phyloP scores from a whole-genome alignment of 2,888 invertebrate species.

The Thymelicus lineola region DNA sequence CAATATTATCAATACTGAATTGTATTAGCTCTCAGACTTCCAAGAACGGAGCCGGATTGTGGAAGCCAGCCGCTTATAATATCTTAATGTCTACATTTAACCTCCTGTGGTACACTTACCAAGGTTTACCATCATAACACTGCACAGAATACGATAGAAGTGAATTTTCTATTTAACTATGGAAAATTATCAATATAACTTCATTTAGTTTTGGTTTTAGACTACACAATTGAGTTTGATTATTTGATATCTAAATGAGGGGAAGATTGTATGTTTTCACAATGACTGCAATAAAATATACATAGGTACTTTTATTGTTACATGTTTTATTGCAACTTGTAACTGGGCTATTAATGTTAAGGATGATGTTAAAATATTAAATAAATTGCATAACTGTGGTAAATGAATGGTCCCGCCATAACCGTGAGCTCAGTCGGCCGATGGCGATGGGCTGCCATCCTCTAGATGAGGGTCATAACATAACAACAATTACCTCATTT shows the following conservation, averaged over 20 bases:
- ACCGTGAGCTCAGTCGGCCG: not conserved
- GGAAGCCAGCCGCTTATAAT: not conserved
- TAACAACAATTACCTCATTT: not conserved
- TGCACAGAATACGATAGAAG: not conserved
- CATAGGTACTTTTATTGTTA: too few relatives aligned
- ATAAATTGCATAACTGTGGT: constrained; percentile 5
- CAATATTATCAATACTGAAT: not conserved
- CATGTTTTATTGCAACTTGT: not conserved
- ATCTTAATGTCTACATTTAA: constrained; percentile 12
- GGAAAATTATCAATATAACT: too few relatives aligned
- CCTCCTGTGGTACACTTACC: not conserved
- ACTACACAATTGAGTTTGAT: too few relatives aligned
- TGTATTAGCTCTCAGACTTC: not conserved
- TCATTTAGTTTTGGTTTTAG: too few relatives aligned
- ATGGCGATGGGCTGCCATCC: constrained; percentile 4
- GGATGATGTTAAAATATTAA: constrained; percentile 1
- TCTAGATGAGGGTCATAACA: constrained; percentile 5
- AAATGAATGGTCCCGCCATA: not conserved
- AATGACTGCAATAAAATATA: too few relatives aligned
- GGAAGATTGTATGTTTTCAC: too few relatives aligned
- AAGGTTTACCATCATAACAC: not conserved
- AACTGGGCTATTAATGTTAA: not conserved
- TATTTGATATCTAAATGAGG: too few relatives aligned
- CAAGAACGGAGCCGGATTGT: not conserved
- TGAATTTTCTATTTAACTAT: not conserved